phyloP scores from a whole-genome alignment of 2,888 invertebrate genomes.

The Agonum fuliginosum region DNA sequence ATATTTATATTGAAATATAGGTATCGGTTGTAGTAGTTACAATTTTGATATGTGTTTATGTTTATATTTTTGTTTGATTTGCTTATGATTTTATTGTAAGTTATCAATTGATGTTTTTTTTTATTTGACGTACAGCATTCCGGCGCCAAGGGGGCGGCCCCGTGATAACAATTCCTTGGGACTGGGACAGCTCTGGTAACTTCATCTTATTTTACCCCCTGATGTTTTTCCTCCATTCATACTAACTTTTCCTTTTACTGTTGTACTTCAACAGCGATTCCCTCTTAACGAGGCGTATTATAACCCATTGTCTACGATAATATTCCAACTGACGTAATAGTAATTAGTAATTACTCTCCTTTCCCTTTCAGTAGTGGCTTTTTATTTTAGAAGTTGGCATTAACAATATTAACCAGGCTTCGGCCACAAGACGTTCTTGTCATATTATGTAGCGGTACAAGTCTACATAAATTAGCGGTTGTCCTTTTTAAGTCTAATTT shows the following conservation, averaged over 20 bases:
- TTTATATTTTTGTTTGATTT: background rate
- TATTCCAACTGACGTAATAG: background rate
- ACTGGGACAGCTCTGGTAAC: constrained; percentile 34
- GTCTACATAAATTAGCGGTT: constrained; percentile 16
- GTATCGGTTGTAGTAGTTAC: no score
- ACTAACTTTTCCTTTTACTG: background rate
- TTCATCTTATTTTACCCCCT: constrained; percentile 11
- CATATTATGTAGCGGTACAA: background rate
- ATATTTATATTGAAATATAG: no score
- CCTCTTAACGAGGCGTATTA: constrained; percentile 27
- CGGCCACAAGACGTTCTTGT: background rate
- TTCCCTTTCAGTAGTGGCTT: constrained; percentile 36
- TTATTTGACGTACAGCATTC: constrained; percentile 33
- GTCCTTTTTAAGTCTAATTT: constrained; percentile 39
- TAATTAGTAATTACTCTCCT: constrained; percentile 29
- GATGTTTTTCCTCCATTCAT: background rate
- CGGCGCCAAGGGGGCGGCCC: constrained; percentile 16
- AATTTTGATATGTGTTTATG: background rate
- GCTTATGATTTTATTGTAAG: background rate
- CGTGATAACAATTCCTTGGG: constrained; percentile 35
- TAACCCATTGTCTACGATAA: constrained; percentile 2
- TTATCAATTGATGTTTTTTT: background rate
- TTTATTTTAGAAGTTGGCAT: background rate
- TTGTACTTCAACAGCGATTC: background rate
- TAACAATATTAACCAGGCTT: constrained; percentile 14